Evolutionary conservation across 2,113 vertebrate genomes (phyloP), one percentile per base, ranked within the genome.

Genomic region (Pseudorhombus dupliciocellatus): DNA sequence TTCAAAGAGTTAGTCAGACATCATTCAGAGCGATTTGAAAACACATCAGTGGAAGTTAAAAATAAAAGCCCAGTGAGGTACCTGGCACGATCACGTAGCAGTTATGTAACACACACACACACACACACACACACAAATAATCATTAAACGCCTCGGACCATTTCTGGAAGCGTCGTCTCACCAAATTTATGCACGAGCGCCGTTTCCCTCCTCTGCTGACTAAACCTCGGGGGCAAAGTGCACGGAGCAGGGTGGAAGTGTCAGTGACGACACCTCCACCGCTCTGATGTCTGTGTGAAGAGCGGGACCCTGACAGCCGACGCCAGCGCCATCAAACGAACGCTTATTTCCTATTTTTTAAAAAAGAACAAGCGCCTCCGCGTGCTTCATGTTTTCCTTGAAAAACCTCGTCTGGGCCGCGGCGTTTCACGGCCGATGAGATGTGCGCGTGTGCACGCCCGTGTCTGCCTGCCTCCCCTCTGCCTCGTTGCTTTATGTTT

Each of bases 11-110:
- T 26, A 73, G 37, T 80, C 73, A 75, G 73, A 84, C 73, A 73
- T 83, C 84, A 78, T 75, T 80, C 55, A 53, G 60, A 73, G 75
- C 51, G 71, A 69, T 79, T 81, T 86, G 70, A 86, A 84, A 86
- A 72, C n/a, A 69, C 81, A 77, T 84, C 84, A 88, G 84, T 83
- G 71, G 62, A 79, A 80, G 81, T 77, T 87, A 86, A 86, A 89
- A 84, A 86, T 84, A 86, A 86, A 74, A 79, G 55, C 68, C 56
- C 58, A 69, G 22, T 22, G 69, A 84, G 62, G 69, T 75, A 80
- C 28, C 69, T 73, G 84, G 77, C 81, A 78, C 70, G 56, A 68
- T 81, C 70, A 66, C 51, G 58, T 31, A 51, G 60, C 63, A 22
- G 16, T 86, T 87, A 88, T 75, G 75, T 75, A 83, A 88, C 66